Percentiles rank a stretch among this genome's conserved stretches.
phyloP scores from a whole-genome alignment of 2,797 vertebrate species.

The Heteromormyrus szaboi region DNA sequence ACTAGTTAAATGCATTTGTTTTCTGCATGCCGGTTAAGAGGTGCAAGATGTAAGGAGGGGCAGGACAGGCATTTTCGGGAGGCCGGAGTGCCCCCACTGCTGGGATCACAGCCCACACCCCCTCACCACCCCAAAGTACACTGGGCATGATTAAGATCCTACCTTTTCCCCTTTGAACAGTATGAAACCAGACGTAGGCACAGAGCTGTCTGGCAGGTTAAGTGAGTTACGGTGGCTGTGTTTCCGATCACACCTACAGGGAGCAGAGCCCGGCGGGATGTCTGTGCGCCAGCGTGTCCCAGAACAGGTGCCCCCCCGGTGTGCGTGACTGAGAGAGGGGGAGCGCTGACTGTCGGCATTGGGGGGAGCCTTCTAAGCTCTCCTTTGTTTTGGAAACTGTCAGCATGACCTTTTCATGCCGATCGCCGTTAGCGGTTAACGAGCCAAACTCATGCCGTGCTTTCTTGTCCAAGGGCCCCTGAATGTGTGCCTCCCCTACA shows the following conservation, averaged over 20 bases:
- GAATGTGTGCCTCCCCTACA: neutral
- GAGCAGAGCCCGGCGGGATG: neutral
- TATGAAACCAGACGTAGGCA: neutral
- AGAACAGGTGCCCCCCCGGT: neutral
- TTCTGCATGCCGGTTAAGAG: neutral
- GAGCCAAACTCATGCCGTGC: neutral
- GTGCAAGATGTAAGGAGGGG: neutral
- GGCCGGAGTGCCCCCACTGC: neutral
- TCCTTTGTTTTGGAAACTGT: constrained; percentile 7
- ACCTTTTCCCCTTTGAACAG: neutral
- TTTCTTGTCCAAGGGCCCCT: neutral
- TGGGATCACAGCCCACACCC: neutral
- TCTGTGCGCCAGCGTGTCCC: neutral
- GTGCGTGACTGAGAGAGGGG: neutral
- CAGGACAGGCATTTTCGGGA: neutral
- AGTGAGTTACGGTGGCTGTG: neutral
- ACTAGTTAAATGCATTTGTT: neutral
- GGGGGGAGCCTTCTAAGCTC: neutral
- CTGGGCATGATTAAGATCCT: neutral
- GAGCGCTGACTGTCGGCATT: neutral
- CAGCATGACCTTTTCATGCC: neutral
- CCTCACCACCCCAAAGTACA: neutral
- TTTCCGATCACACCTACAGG: neutral
- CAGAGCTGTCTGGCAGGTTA: neutral
- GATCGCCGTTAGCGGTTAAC: neutral